A percentile compares a stretch with the other conserved stretches of the same genome.
These are phyloP conservation scores for Junonia oenone DNA, from an alignment of 2,888 invertebrate species.

Conservation along the genomic window DNA sequence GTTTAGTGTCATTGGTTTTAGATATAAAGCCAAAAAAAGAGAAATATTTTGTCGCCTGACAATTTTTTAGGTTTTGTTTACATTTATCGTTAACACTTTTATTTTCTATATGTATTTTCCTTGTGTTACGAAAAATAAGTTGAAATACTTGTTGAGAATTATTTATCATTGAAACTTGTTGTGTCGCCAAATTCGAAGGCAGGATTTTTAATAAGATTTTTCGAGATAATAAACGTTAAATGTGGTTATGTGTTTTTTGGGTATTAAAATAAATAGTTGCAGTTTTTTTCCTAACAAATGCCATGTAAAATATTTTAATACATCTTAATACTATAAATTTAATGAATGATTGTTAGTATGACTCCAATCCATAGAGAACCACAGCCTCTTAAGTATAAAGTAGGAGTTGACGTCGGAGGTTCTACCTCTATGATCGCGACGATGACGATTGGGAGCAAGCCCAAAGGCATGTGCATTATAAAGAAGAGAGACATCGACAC, in stretches of 20 bases:
- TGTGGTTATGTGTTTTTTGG: too few relatives aligned
- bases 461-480: slow-evolving; percentile 91
- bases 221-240: too few relatives aligned
- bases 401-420: slow-evolving; percentile 11
- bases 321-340: slow-evolving; percentile 12
- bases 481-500: slow-evolving; percentile 93
- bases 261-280: too few relatives aligned
- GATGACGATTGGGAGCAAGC: slow-evolving; percentile 87
- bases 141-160: background rate
- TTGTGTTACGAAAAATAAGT: background rate
- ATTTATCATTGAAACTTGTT: background rate
- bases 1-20: background rate
- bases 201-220: too few relatives aligned
- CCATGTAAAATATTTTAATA: slow-evolving; percentile 11
- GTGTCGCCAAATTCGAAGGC: too few relatives aligned
- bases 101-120: background rate
- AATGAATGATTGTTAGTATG: slow-evolving; percentile 23
- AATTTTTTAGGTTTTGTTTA: background rate
- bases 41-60: background rate
- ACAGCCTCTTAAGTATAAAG: slow-evolving; percentile 45
- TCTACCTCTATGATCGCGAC: slow-evolving; percentile 86
- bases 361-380: slow-evolving; percentile 42
- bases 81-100: background rate
- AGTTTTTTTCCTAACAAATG: background rate
- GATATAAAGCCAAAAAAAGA: too few relatives aligned